Evolutionary conservation across 1,140 invertebrate species (phyloP).

Genomic region (Drosophila orosa): DNA sequence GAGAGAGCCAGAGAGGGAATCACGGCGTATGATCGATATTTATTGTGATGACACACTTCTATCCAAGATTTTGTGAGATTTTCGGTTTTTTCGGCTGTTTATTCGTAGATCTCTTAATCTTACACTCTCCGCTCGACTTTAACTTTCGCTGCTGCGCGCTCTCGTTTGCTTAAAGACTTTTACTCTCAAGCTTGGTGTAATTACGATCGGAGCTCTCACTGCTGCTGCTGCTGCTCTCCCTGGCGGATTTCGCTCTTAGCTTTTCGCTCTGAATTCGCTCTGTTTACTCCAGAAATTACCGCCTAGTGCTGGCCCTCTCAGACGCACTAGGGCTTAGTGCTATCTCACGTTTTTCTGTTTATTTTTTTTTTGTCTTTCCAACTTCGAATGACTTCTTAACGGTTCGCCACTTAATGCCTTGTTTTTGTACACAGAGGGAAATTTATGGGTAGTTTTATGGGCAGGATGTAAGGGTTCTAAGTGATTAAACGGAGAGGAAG

Average conservation of each 20-base stretch:
- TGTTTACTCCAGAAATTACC: conserved; percentile 74
- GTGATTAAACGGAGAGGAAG: background rate
- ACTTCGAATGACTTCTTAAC: conserved; percentile 75
- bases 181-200: conserved; percentile 58
- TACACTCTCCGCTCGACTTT: conserved; percentile 13
- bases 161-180: conserved; percentile 56
- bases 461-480: background rate
- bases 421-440: conserved; percentile 47
- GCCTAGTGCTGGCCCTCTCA: conserved; percentile 37
- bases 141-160: conserved; percentile 67
- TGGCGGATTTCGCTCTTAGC: conserved; percentile 14
- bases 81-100: conserved; percentile 22
- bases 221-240: conserved; percentile 24
- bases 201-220: conserved; percentile 38
- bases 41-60: conserved; percentile 56
- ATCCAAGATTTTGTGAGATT: background rate
- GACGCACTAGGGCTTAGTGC: conserved; percentile 29
- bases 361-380: conserved; percentile 33
- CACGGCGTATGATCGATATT: conserved; percentile 19
- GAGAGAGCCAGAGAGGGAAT: background rate
- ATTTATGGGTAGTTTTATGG: background rate
- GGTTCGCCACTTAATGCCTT: conserved; percentile 76
- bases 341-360: conserved; percentile 63
- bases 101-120: conserved; percentile 23
- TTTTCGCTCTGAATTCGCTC: conserved; percentile 53